A percentile compares a stretch with the other conserved stretches of the same genome.
phyloP scores from a whole-genome alignment of 2,797 vertebrate genomes.

The Etheostoma perlongum region DNA sequence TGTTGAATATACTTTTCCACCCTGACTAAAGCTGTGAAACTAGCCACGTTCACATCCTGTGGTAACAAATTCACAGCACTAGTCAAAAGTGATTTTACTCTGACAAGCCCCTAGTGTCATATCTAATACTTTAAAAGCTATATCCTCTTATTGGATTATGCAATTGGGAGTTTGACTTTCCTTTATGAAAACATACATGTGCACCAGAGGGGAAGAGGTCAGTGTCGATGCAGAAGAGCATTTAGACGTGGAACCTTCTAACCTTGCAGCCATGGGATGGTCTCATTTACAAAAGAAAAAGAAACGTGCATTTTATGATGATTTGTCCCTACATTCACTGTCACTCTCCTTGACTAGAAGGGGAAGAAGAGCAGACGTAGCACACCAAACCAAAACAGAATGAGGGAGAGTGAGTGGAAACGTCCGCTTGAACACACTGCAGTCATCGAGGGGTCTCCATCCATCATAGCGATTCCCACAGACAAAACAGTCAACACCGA shows the following conservation, averaged over 20 bases:
- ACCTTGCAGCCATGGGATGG: conserved; percentile 19
- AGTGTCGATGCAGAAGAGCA: conserved; percentile 15
- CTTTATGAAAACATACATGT: conserved; percentile 37
- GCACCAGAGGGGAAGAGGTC: conserved; percentile 23
- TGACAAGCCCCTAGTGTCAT: conserved; percentile 45
- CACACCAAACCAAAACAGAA: conserved; percentile 37
- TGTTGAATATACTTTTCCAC: conserved; percentile 69
- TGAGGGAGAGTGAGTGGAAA: conserved; percentile 40
- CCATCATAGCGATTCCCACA: conserved; percentile 65
- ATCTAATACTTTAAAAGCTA: conserved; percentile 44
- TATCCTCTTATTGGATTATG: conserved; percentile 44
- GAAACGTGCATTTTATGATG: background rate
- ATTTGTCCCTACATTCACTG: background rate
- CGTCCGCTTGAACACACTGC: conserved; percentile 23
- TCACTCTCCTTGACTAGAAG: background rate
- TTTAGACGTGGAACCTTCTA: conserved; percentile 21
- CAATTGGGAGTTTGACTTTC: conserved; percentile 23
- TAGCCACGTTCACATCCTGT: conserved; percentile 65
- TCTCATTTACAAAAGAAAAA: conserved; percentile 26
- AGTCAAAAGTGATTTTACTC: conserved; percentile 47
- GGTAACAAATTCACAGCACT: conserved; percentile 54
- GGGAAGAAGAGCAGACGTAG: conserved; percentile 9
- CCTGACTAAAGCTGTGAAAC: conserved; percentile 63
- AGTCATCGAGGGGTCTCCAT: conserved; percentile 37
- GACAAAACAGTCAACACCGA: conserved; percentile 71